phyloP scores from a whole-genome alignment of 2,113 vertebrate genomes.

The Edolisoma coerulescens region DNA sequence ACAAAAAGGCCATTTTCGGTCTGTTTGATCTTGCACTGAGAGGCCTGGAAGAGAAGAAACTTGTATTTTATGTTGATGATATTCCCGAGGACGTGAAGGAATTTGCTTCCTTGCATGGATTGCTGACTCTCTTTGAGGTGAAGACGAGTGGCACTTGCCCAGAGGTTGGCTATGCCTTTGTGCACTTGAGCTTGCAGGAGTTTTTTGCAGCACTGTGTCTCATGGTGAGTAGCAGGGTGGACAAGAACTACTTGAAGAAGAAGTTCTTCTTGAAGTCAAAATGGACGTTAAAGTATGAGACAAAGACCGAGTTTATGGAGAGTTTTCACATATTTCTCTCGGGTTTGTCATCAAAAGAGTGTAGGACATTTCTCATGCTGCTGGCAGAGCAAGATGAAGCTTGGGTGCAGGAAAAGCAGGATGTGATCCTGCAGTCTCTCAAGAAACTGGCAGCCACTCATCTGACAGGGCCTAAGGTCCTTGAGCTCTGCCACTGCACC shows the following conservation, averaged over 20 bases:
- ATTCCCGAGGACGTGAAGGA: slow-evolving; percentile 61
- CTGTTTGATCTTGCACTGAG: slow-evolving; percentile 78
- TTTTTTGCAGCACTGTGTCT: slow-evolving; percentile 85
- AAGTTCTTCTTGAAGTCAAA: slow-evolving; percentile 83
- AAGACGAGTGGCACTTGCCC: slow-evolving; percentile 31
- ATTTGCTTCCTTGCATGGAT: slow-evolving; percentile 71
- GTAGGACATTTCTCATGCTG: slow-evolving; percentile 67
- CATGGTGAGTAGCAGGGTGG: slow-evolving; percentile 76
- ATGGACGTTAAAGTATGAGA: slow-evolving; percentile 80
- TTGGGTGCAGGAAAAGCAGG: slow-evolving; percentile 75
- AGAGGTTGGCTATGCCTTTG: slow-evolving; percentile 76
- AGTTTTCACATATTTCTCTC: slow-evolving; percentile 83
- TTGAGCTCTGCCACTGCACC: slow-evolving; percentile 83
- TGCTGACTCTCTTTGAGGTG: slow-evolving; percentile 77
- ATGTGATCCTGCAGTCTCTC: slow-evolving; percentile 67
- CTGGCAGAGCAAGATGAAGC: slow-evolving; percentile 46
- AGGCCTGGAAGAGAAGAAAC: slow-evolving; percentile 75
- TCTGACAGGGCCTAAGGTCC: slow-evolving; percentile 86
- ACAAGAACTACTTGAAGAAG: slow-evolving; percentile 61
- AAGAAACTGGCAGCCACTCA: slow-evolving; percentile 65
- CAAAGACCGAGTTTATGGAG: slow-evolving; percentile 75
- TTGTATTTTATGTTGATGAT: slow-evolving; percentile 76
- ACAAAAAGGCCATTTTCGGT: slow-evolving; percentile 60
- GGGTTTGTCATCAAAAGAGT: slow-evolving; percentile 77
- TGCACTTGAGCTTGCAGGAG: slow-evolving; percentile 87